Evolutionary conservation across 2,113 vertebrate species (phyloP).

Genomic region (Epinephelus fuscoguttatus): DNA sequence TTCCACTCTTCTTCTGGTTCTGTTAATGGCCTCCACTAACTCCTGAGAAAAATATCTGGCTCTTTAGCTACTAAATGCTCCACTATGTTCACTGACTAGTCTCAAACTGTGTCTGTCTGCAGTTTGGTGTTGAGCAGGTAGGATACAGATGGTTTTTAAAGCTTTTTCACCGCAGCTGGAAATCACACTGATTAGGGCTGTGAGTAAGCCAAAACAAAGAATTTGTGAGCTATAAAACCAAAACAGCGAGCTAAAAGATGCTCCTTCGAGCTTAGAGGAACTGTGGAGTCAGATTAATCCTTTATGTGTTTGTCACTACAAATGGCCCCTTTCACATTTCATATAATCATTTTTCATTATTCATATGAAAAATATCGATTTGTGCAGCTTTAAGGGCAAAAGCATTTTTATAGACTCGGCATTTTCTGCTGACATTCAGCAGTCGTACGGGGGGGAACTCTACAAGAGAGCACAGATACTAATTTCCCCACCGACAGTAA

Average conservation of each 20-base stretch:
- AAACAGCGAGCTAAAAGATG: background rate
- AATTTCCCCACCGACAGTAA: slow-evolving; percentile 12
- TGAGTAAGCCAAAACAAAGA: background rate
- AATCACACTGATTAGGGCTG: background rate
- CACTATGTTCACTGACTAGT: background rate
- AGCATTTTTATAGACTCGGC: background rate
- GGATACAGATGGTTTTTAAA: background rate
- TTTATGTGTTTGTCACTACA: background rate
- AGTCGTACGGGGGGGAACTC: background rate
- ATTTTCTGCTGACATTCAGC: slow-evolving; percentile 8
- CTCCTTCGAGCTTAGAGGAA: background rate
- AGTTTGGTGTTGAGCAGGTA: background rate
- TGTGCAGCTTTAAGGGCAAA: background rate
- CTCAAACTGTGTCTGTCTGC: background rate
- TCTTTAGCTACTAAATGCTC: background rate
- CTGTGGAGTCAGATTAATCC: background rate
- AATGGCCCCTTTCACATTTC: slow-evolving; percentile 1
- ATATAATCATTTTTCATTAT: background rate
- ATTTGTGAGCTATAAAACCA: background rate
- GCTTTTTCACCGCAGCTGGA: background rate
- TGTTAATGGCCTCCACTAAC: background rate
- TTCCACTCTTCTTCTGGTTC: background rate
- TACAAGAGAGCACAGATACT: background rate
- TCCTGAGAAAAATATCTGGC: background rate
- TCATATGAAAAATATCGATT: slow-evolving; percentile 8